Conservation (phyloP, 2,113 vertebrate species). For the Sarotherodon lohbergeri region DNA sequence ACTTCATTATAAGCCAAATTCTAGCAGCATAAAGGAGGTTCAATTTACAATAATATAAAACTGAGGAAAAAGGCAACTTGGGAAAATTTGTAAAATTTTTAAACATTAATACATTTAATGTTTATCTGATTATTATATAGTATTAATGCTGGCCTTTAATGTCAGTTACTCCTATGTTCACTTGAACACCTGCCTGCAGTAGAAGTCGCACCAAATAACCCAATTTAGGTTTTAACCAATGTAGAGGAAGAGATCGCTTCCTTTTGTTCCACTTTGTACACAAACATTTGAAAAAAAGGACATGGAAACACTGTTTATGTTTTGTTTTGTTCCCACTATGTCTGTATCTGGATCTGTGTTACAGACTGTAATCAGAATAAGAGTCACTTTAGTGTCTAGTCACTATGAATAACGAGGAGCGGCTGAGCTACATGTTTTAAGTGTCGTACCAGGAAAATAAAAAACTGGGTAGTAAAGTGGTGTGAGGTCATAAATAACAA, state of each 20-base stretch:
- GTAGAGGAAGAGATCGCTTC: not conserved
- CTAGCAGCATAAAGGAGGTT: not conserved
- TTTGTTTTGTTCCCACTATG: not conserved
- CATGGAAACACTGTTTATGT: not conserved
- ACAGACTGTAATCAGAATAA: constrained; percentile 1
- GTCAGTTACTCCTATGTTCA: not conserved
- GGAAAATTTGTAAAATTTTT: not conserved
- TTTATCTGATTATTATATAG: not conserved
- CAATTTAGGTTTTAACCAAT: not conserved
- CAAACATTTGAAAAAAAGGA: not conserved
- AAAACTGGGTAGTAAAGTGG: not conserved
- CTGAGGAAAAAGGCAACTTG: not conserved
- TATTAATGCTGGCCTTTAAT: not conserved
- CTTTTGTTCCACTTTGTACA: not conserved
- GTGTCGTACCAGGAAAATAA: not conserved
- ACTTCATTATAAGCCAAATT: not conserved
- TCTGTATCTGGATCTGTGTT: constrained; percentile 7
- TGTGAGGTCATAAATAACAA: constrained; percentile 22
- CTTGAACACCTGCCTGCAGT: not conserved
- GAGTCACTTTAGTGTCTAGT: not conserved
- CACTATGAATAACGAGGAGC: not conserved
- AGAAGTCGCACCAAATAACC: not conserved
- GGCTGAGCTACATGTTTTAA: not conserved
- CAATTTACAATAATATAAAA: not conserved
- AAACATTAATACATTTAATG: not conserved